Base-by-base conservation (phyloP, 2,113 vertebrate genomes). In the Labrus mixtus region DNA sequence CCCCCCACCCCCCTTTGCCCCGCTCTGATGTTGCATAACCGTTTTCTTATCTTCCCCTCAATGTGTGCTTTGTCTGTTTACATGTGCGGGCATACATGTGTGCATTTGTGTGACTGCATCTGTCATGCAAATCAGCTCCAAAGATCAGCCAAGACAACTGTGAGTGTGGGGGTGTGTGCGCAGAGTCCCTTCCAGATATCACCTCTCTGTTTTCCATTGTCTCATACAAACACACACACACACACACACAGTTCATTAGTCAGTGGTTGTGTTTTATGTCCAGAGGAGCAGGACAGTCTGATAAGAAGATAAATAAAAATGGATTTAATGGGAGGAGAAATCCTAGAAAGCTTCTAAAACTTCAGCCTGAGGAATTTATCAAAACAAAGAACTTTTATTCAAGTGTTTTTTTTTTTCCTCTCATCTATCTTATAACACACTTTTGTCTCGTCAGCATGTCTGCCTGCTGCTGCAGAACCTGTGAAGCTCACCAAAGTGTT, bases 271-370 rank as follows among this genome's bases (percentile, higher is more conserved):
- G 76, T 69, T 76, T 85, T 66, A 50, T 75, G 50, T 77, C 76
- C 23, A 4, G n/a, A 76, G 46, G 54, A 56, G 56, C 25, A 29
- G n/a, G 4, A 37, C 29, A 71, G 73, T 77, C 61, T 75, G n/a
- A 78, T 63, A 39, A 72, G 6, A 63, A 67, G 58, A 79, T 60
- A 53, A 76, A 72, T 70, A 81, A 82, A 80, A 70, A 55, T 53
- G 36, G 36, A 39, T 51, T 80, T 60, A 78, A 64, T 80, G 36
- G 84, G 70, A 68, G 41, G 29, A 79, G 78, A 48, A 48, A 48
- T 17, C 46, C 17, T 16, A 4, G 64, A 78, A 13, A 3, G 62
- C n/a, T n/a, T 51, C 23, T 23, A 36, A 23, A 55, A 60, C 64
- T 82, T 80, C 74, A 72, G 73, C 66, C 58, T 33, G 25, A 68